A percentile compares a stretch with the other conserved stretches of the same genome.
Conservation (phyloP, 2,113 vertebrate genomes). For the Rhinoderma darwinii region DNA sequence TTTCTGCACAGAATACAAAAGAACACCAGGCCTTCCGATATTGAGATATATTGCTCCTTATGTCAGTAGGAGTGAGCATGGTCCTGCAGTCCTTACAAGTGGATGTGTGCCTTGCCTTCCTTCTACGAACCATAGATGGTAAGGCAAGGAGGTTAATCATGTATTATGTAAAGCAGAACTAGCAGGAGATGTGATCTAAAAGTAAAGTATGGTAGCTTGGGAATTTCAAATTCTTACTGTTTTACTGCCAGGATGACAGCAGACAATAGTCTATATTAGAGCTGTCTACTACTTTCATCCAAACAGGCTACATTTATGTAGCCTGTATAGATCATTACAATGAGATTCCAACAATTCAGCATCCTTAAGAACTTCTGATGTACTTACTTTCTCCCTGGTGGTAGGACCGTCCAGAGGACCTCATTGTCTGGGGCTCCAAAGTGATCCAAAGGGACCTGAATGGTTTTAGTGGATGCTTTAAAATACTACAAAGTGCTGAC, state of each 20-base stretch:
- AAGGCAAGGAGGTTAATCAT: too few species aligned
- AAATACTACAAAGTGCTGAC: not conserved
- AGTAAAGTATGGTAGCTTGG: not conserved
- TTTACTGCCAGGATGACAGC: too few species aligned
- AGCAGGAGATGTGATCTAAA: too few species aligned
- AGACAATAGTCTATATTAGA: not conserved
- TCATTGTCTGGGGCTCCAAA: not conserved
- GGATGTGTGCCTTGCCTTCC: too few species aligned
- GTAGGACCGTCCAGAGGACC: not conserved
- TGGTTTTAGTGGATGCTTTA: not conserved
- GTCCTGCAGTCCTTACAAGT: not conserved
- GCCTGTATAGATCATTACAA: too few species aligned
- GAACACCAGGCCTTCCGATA: too few species aligned
- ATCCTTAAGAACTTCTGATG: too few species aligned
- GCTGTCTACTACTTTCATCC: too few species aligned
- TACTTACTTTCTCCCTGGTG: too few species aligned
- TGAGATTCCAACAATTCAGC: too few species aligned
- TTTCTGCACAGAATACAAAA: not conserved
- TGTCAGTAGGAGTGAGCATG: too few species aligned
- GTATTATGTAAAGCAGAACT: too few species aligned
- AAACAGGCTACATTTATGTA: not conserved
- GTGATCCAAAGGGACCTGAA: not conserved
- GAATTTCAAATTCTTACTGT: not conserved
- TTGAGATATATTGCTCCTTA: not conserved
- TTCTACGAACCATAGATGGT: not conserved